These are phyloP conservation scores for Agraylea sexmaculata DNA, from an alignment of 1,140 invertebrate species.

Conservation along the genomic window DNA sequence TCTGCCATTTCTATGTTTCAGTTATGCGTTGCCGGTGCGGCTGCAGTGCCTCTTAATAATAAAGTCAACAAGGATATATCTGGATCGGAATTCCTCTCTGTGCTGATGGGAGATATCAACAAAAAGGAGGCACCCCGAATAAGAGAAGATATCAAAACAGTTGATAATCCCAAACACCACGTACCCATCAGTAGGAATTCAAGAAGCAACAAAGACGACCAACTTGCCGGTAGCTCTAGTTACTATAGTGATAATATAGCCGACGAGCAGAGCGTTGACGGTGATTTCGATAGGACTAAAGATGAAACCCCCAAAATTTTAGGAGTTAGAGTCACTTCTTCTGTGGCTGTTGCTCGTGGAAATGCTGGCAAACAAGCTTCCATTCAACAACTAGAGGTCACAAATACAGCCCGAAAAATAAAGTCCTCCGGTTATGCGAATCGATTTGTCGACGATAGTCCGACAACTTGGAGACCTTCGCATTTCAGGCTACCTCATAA, in stretches of 20 bases:
- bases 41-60: conserved; percentile 11
- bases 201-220: conserved; percentile 17
- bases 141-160: conserved; percentile 12
- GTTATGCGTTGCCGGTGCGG: no score
- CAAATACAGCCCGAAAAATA: conserved; percentile 12
- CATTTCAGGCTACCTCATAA: conserved; percentile 11
- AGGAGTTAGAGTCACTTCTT: conserved; percentile 39
- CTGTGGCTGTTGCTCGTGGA: conserved; percentile 33
- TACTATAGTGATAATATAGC: conserved; percentile 18
- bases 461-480: conserved; percentile 19
- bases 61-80: conserved; percentile 13
- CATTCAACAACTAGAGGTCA: conserved; percentile 6
- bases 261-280: conserved; percentile 14
- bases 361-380: no score
- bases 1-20: no score
- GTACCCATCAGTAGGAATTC: conserved; percentile 15
- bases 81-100: conserved; percentile 15
- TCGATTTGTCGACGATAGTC: conserved; percentile 12
- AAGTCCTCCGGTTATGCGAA: conserved; percentile 9
- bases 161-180: conserved; percentile 10
- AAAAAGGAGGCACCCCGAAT: conserved; percentile 21
- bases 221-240: conserved; percentile 15
- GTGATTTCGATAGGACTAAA: conserved; percentile 13
- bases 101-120: conserved; percentile 17
- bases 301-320: conserved; percentile 31